phyloP scores from a whole-genome alignment of 2,113 vertebrate species.

The Hippocampus mohnikei region DNA sequence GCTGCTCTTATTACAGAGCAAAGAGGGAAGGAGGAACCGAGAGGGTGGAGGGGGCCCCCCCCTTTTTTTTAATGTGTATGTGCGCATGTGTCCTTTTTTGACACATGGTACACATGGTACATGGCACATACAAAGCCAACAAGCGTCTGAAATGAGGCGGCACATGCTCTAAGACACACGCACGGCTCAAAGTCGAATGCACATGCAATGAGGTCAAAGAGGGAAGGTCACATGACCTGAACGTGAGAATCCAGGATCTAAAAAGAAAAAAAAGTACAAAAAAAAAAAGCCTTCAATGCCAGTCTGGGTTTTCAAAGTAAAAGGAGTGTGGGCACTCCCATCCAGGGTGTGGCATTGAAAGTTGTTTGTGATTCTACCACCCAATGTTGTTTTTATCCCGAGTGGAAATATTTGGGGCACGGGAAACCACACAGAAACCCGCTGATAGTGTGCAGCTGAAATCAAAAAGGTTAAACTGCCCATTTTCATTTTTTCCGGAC shows the following conservation, averaged over 20 bases:
- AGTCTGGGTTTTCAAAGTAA: slow-evolving; percentile 19
- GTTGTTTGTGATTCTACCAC: slow-evolving; percentile 14
- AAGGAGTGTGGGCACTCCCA: slow-evolving; percentile 9
- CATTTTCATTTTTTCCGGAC: background rate
- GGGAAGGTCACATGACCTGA: slow-evolving; percentile 21
- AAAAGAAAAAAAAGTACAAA: slow-evolving; percentile 31
- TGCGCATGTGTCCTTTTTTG: slow-evolving; percentile 2
- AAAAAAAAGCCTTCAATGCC: background rate
- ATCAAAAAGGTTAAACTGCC: background rate
- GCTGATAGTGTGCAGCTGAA: background rate
- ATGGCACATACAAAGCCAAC: too few relatives aligned
- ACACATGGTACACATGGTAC: slow-evolving; percentile 22
- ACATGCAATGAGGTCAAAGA: slow-evolving; percentile 37
- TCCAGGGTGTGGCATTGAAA: slow-evolving; percentile 43
- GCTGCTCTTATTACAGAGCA: slow-evolving; percentile 71
- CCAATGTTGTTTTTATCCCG: slow-evolving; percentile 21
- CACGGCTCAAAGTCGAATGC: background rate
- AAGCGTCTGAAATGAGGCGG: slow-evolving; percentile 19
- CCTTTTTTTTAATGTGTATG: slow-evolving; percentile 11
- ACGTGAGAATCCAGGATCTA: slow-evolving; percentile 1
- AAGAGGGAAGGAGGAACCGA: slow-evolving; percentile 37
- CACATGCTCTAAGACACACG: background rate
- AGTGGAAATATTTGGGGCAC: background rate
- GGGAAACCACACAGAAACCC: background rate
- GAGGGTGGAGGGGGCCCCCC: slow-evolving; percentile 1